Conservation (phyloP, 35 echinoderm and acorn worm genomes). For the Stichopus chloronotus region DNA sequence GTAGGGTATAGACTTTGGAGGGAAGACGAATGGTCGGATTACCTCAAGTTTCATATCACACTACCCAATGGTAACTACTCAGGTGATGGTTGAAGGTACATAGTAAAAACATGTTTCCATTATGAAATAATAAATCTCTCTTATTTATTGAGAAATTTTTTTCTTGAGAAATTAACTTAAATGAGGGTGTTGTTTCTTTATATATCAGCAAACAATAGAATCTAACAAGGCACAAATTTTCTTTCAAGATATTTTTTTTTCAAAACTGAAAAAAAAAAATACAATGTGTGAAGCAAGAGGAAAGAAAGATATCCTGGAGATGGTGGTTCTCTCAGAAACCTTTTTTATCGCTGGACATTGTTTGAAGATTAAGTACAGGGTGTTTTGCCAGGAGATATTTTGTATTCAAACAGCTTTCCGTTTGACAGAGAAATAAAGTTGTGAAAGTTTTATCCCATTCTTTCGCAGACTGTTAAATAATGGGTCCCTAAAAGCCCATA, state of each 20-base stretch:
- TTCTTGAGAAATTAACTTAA: background rate
- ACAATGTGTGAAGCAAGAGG: background rate
- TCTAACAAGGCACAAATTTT: background rate
- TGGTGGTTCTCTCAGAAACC: background rate
- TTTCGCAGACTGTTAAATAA: background rate
- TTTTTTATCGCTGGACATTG: background rate
- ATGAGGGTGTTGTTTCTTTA: background rate
- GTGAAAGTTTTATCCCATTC: constrained; percentile 10
- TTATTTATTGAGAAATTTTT: too few species aligned
- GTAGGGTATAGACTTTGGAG: too few species aligned
- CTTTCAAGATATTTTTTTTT: background rate
- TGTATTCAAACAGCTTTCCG: constrained; percentile 35
- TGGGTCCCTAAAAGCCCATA: constrained; percentile 6
- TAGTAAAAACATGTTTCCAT: too few species aligned
- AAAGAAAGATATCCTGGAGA: background rate
- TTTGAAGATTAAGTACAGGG: constrained; percentile 22
- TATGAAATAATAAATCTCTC: too few species aligned
- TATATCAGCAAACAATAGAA: background rate
- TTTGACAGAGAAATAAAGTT: constrained; percentile 1
- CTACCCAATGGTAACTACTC: too few species aligned
- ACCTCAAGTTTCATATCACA: too few species aligned
- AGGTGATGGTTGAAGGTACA: too few species aligned
- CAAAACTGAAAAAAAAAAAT: background rate
- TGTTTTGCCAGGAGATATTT: constrained; percentile 43
- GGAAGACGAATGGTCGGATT: too few species aligned